Conservation (phyloP, 2,113 vertebrate species). For the Candoia aspera region DNA sequence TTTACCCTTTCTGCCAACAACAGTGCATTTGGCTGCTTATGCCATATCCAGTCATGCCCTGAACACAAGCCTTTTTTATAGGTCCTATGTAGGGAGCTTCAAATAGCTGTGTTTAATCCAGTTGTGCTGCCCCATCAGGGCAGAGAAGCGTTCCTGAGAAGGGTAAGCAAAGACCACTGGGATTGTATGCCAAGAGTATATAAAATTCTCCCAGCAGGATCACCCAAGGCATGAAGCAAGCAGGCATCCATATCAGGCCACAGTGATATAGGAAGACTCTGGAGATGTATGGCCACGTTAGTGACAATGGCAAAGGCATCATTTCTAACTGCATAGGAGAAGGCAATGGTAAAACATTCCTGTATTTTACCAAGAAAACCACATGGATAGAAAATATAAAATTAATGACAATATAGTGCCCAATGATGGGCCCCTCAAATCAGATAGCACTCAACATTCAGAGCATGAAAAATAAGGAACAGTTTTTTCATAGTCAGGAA, state of each 20-base stretch:
- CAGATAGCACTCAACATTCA: not conserved
- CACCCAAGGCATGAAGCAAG: not conserved
- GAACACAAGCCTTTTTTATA: not conserved
- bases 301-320: not conserved
- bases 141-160: not conserved
- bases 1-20: not conserved
- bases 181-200: not conserved
- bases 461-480: not conserved
- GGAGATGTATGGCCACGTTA: not conserved
- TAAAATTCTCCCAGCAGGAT: not conserved
- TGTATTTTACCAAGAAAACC: not conserved
- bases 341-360: not conserved
- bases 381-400: not conserved
- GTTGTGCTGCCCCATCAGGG: not conserved
- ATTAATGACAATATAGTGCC: not conserved
- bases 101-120: not conserved
- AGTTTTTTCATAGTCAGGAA: not conserved
- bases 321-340: not conserved
- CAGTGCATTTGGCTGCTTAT: not conserved
- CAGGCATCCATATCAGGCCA: not conserved
- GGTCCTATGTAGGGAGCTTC: not conserved
- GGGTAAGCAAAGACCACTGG: not conserved
- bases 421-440: not conserved
- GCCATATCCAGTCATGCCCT: not conserved
- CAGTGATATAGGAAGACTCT: not conserved